phyloP scores from a whole-genome alignment of 2,797 vertebrate species.

The Gadopsis bispinosus region DNA sequence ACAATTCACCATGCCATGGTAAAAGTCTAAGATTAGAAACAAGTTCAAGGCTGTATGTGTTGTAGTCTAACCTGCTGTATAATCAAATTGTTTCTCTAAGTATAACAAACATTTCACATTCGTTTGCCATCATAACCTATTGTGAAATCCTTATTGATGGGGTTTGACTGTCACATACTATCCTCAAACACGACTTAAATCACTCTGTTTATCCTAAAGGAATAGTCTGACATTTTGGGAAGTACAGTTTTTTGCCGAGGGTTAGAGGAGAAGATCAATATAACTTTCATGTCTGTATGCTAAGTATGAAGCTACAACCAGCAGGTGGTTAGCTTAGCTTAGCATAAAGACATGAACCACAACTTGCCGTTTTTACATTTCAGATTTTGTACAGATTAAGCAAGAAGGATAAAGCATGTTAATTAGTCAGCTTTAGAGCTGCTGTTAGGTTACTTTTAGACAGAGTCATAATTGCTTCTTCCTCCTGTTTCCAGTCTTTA shows the following conservation, averaged over 20 bases:
- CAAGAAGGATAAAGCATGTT: neutral
- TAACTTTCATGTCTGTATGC: neutral
- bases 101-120: conserved; percentile 28
- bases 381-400: neutral
- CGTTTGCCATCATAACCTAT: conserved; percentile 4
- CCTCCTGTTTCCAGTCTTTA: neutral
- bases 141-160: conserved; percentile 16
- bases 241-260: neutral
- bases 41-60: conserved; percentile 23
- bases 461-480: neutral
- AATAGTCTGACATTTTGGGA: conserved; percentile 4
- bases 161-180: neutral
- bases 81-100: conserved; percentile 19
- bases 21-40: conserved; percentile 8
- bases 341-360: neutral
- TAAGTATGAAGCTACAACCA: neutral
- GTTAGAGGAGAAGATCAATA: neutral
- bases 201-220: neutral
- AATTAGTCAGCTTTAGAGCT: neutral
- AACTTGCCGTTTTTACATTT: neutral
- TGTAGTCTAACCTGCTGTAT: conserved; percentile 12
- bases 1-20: neutral
- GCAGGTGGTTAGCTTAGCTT: neutral
- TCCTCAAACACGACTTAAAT: conserved; percentile 18
- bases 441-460: neutral